These are phyloP conservation scores for Meta bourneti DNA, from an alignment of 2,888 invertebrate species.

Conservation along the genomic window DNA sequence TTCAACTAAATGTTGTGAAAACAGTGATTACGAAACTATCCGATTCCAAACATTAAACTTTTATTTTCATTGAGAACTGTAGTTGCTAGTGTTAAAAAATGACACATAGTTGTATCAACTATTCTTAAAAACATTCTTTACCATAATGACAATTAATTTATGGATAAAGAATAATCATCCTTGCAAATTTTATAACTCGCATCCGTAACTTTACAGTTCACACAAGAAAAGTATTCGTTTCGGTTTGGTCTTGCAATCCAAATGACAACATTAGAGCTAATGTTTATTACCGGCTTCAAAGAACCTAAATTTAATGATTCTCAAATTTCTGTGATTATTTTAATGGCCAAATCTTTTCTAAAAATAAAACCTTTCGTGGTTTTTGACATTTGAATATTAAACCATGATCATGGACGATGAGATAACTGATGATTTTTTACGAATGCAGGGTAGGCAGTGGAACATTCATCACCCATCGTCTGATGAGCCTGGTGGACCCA, in stretches of 20 bases:
- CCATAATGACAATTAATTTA: too few relatives aligned
- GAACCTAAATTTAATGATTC: too few relatives aligned
- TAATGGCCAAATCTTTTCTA: too few relatives aligned
- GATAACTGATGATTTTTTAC: constrained; percentile 28
- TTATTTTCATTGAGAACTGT: too few relatives aligned
- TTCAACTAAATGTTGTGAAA: background rate
- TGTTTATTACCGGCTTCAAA: background rate
- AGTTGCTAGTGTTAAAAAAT: too few relatives aligned
- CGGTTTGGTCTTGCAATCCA: constrained; percentile 1
- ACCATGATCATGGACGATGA: constrained; percentile 46
- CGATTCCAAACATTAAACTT: background rate
- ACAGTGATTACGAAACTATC: background rate
- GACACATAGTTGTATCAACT: too few relatives aligned
- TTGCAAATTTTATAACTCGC: too few relatives aligned
- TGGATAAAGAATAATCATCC: too few relatives aligned
- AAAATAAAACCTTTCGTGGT: too few relatives aligned
- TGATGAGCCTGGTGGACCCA: background rate
- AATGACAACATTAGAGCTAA: background rate
- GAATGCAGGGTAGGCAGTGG: constrained; percentile 34
- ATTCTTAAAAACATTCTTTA: too few relatives aligned
- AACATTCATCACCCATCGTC: background rate
- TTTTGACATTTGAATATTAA: background rate
- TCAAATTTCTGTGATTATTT: too few relatives aligned
- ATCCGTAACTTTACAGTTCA: too few relatives aligned
- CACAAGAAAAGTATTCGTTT: background rate